Percentiles rank a stretch among this genome's conserved stretches.
These are phyloP conservation scores for Diachrysia chrysitis DNA, from an alignment of 2,888 invertebrate species.

Conservation along the genomic window DNA sequence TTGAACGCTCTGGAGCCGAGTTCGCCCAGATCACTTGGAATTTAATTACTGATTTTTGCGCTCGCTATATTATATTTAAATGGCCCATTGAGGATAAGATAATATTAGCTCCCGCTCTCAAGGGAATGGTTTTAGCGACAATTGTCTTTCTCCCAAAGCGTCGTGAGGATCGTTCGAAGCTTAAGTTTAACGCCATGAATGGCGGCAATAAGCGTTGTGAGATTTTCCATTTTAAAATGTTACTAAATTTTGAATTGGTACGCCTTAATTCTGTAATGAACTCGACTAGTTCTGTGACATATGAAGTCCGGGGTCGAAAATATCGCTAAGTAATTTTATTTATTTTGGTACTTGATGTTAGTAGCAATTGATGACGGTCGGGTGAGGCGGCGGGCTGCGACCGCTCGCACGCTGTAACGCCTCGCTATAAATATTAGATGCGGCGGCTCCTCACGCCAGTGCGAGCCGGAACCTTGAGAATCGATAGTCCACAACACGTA, in stretches of 20 bases:
- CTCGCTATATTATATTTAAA: slow-evolving; percentile 38
- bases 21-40: slow-evolving; percentile 38
- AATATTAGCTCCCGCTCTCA: slow-evolving; percentile 36
- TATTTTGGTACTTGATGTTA: slow-evolving; percentile 64
- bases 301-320: slow-evolving; percentile 62
- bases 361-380: slow-evolving; percentile 73
- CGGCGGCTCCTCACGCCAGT: slow-evolving; percentile 61
- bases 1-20: slow-evolving; percentile 15
- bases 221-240: slow-evolving; percentile 18
- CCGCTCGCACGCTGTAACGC: slow-evolving; percentile 64
- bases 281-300: slow-evolving; percentile 56
- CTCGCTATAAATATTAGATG: slow-evolving; percentile 80
- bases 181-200: slow-evolving; percentile 27
- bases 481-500: slow-evolving; percentile 74
- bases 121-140: slow-evolving; percentile 24
- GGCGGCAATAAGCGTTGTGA: slow-evolving; percentile 24
- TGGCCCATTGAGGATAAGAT: slow-evolving; percentile 35
- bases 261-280: slow-evolving; percentile 55
- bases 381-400: slow-evolving; percentile 54
- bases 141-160: slow-evolving; percentile 34
- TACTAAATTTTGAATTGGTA: slow-evolving; percentile 33
- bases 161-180: slow-evolving; percentile 14
- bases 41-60: slow-evolving; percentile 34
- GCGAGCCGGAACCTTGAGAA: slow-evolving; percentile 64
- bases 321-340: slow-evolving; percentile 69